Evolutionary conservation across 2,888 invertebrate genomes (phyloP).

Genomic region (Noctua janthe): DNA sequence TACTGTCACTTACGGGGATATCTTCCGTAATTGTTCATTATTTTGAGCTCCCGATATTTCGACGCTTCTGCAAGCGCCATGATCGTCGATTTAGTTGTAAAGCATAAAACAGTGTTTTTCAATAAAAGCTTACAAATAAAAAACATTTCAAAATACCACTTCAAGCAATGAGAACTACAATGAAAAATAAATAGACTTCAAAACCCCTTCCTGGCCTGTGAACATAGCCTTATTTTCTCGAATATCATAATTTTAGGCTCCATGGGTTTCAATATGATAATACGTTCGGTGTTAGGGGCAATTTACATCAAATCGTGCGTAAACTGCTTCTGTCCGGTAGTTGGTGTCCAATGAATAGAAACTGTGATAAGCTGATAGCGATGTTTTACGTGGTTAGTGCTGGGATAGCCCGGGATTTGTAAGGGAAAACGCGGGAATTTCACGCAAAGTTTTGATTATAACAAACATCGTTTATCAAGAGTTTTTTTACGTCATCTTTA

Average conservation of each 20-base stretch:
- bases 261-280: conserved; percentile 65
- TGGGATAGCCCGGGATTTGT: conserved; percentile 18
- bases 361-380: conserved; percentile 67
- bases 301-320: conserved; percentile 70
- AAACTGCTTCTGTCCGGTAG: conserved; percentile 60
- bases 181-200: not conserved
- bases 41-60: too few species aligned
- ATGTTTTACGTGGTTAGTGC: conserved; percentile 49
- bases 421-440: not conserved
- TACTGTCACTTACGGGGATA: too few species aligned
- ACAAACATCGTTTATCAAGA: not conserved
- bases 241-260: conserved; percentile 65
- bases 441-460: not conserved
- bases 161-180: too few species aligned
- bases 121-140: too few species aligned
- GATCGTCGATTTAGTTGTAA: too few species aligned
- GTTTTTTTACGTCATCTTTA: not conserved
- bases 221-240: conserved; percentile 42
- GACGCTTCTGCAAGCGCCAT: too few species aligned
- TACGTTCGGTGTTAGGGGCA: conserved; percentile 59
- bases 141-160: too few species aligned
- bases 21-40: too few species aligned
- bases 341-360: conserved; percentile 68
- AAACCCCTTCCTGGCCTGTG: not conserved
- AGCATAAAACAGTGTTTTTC: too few species aligned